phyloP scores from a whole-genome alignment of 1,140 invertebrate species.

The Drosophila bocqueti region DNA sequence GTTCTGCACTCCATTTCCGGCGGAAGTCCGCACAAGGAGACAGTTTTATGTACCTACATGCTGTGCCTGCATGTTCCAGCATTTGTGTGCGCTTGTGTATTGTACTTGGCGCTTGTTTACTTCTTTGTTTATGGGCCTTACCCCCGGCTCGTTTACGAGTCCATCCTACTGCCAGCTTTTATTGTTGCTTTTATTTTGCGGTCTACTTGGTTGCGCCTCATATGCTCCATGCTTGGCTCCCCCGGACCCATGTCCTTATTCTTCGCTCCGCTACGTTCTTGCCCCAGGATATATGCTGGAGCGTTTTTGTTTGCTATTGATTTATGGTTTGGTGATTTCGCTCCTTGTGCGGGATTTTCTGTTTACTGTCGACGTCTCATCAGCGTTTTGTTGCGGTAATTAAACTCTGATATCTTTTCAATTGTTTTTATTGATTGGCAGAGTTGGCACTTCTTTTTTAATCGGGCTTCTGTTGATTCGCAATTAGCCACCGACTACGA shows the following conservation, averaged over 20 bases:
- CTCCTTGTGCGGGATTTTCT: constrained; percentile 48
- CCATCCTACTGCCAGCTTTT: constrained; percentile 49
- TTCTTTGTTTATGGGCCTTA: constrained; percentile 77
- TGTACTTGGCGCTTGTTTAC: constrained; percentile 76
- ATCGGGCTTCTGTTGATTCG: constrained; percentile 49
- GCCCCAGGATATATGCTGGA: constrained; percentile 34
- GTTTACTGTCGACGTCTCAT: constrained; percentile 59
- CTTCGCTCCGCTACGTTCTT: constrained; percentile 3
- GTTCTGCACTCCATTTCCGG: constrained; percentile 68
- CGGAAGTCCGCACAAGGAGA: constrained; percentile 67
- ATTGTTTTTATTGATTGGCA: constrained; percentile 82
- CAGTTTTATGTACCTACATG: constrained; percentile 37
- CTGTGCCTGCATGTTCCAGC: constrained; percentile 26
- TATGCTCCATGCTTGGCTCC: constrained; percentile 53
- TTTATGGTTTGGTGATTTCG: constrained; percentile 61
- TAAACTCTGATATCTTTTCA: constrained; percentile 81
- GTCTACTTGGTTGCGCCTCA: constrained; percentile 65
- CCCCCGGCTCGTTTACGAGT: constrained; percentile 42
- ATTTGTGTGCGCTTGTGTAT: constrained; percentile 26
- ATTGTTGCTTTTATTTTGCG: constrained; percentile 80
- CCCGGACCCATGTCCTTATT: constrained; percentile 17
- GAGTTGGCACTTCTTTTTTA: constrained; percentile 41
- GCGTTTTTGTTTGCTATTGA: constrained; percentile 54
- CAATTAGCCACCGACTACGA: constrained; percentile 42
- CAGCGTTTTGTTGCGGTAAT: constrained; percentile 74